These are phyloP conservation scores for Battus philenor DNA, from an alignment of 1,140 invertebrate species.

Conservation along the genomic window DNA sequence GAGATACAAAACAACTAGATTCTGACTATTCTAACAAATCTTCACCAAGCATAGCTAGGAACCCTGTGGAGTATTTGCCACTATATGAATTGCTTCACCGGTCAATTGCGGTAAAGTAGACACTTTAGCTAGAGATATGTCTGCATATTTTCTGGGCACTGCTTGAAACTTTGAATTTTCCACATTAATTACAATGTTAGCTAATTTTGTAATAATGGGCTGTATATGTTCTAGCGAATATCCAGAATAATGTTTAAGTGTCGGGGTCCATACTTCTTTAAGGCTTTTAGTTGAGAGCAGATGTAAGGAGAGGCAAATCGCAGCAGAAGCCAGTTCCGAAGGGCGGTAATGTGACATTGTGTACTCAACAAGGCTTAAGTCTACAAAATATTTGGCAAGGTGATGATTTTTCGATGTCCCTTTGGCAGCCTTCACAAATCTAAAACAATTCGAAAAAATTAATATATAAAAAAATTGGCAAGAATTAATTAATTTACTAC, in stretches of 20 bases:
- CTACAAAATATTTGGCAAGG: slow-evolving; percentile 95
- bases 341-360: slow-evolving; percentile 87
- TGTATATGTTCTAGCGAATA: slow-evolving; percentile 77
- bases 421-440: slow-evolving; percentile 79
- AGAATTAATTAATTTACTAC: too few species aligned
- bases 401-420: slow-evolving; percentile 85
- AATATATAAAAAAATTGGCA: too few species aligned
- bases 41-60: slow-evolving; percentile 1
- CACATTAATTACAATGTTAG: slow-evolving; percentile 76
- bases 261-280: slow-evolving; percentile 78
- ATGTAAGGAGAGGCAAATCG: slow-evolving; percentile 75
- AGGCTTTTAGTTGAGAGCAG: slow-evolving; percentile 63
- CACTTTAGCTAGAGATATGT: slow-evolving; percentile 78
- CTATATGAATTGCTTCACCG: slow-evolving; percentile 42
- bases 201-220: slow-evolving; percentile 78
- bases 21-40: background rate
- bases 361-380: slow-evolving; percentile 90
- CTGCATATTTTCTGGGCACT: slow-evolving; percentile 79
- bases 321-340: slow-evolving; percentile 80
- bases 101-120: slow-evolving; percentile 77
- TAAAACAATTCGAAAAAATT: too few species aligned
- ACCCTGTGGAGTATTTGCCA: slow-evolving; percentile 32
- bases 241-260: slow-evolving; percentile 79
- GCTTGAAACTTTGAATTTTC: slow-evolving; percentile 78
- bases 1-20: slow-evolving; percentile 17